Evolutionary conservation across 2,113 vertebrate species (phyloP), one percentile per base, ranked within the genome.

Genomic region (Malurus melanocephalus): DNA sequence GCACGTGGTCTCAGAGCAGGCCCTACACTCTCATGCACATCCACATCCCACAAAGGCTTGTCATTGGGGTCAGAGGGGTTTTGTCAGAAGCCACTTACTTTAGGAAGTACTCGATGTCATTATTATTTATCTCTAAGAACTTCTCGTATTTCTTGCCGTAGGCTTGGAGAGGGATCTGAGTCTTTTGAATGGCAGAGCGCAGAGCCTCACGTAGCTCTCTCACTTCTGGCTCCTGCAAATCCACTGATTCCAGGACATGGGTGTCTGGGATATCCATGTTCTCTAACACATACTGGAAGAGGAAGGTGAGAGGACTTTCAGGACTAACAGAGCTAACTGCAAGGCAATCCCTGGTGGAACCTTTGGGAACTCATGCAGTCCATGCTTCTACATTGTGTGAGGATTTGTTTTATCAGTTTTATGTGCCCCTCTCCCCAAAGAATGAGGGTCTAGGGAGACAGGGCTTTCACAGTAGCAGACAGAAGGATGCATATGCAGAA

Each of bases 111-210:
- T 60, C 6, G 26, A 98, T 76, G 33, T 99, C 98, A 5, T 94
- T 95, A 93, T 98, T 99, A 93, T 98, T 96, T 32, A 99, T 97
- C 69, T 98, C 98, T 55, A 99, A 89, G 90, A 98, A 95, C 69
- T 97, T 97, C 55, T 97, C 89, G 3, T 98, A 99, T 94, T 97
- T 95, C 90, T 91, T 97, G 93, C 98, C 97, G 0, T 99, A 99
- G 43, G 98, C 98, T 73, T 90, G 96, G 65, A 99, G 97, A 14
- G 98, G 98, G 78, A 98, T 94, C 83, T 89, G 65, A 40, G 99
- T 96, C 96, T 98, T 98, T 14, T 32, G 85, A 43, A 99, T 77
- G 33, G 98, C 97, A 3, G 51, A 89, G 40, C 61, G 71, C 21
- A 99, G 68, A 53, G 80, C 56, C 16, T 97, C 94, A 30, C 98